Conservation (phyloP, 2,113 vertebrate species). For the Python bivittatus region DNA sequence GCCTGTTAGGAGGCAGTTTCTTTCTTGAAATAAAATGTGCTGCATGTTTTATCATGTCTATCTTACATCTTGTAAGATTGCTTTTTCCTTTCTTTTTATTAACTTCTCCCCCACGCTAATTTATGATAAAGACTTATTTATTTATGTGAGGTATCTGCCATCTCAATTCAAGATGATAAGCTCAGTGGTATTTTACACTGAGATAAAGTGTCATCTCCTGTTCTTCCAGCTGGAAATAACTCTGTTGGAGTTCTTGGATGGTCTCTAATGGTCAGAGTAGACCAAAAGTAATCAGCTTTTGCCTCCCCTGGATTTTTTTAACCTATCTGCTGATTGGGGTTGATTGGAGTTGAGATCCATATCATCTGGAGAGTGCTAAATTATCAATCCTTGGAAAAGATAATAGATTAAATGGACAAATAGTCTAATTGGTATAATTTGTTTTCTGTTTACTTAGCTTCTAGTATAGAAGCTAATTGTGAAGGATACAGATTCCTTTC, state of each 20-base stretch:
- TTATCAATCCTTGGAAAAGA: not conserved
- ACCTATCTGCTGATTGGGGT: not conserved
- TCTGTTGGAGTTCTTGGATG: not conserved
- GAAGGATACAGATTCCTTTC: not conserved
- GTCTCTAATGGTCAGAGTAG: not conserved
- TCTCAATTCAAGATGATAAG: not conserved
- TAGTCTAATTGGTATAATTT: not conserved
- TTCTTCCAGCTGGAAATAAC: not conserved
- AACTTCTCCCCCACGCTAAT: not conserved
- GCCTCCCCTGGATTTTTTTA: not conserved
- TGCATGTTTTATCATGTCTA: not conserved
- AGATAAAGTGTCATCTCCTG: not conserved
- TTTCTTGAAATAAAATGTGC: not conserved
- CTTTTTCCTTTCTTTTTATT: not conserved
- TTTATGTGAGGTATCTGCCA: not conserved
- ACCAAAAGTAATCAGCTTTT: not conserved
- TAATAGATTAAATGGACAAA: not conserved
- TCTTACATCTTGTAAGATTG: not conserved
- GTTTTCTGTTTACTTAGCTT: not conserved
- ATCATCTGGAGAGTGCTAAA: not conserved
- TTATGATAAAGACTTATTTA: not conserved
- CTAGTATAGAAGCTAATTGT: not conserved
- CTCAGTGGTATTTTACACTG: not conserved
- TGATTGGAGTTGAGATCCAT: not conserved
- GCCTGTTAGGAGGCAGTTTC: not conserved